Conservation (phyloP, 2,888 invertebrate species). For the Dryocosmus kuriphilus region DNA sequence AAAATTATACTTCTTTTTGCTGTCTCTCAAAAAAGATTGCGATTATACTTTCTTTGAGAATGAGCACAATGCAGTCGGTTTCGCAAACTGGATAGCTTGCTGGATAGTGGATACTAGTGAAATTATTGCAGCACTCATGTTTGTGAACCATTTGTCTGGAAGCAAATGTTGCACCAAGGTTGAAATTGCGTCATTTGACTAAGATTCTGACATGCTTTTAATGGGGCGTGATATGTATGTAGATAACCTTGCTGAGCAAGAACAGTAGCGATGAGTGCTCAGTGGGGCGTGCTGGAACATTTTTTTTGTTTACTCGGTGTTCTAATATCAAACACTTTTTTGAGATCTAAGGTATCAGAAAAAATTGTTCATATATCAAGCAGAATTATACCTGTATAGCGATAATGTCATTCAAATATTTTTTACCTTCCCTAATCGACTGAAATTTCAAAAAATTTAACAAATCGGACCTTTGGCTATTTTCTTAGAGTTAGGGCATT, state of each 20-base stretch:
- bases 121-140: background rate
- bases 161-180: background rate
- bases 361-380: no score
- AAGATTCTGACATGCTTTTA: conserved; percentile 21
- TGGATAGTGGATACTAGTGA: background rate
- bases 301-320: no score
- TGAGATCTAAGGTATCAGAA: no score
- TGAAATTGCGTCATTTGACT: conserved; percentile 4
- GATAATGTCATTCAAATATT: no score
- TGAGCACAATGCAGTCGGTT: conserved; percentile 21
- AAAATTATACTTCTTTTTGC: conserved; percentile 23
- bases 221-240: conserved; percentile 9
- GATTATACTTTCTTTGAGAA: background rate
- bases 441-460: no score
- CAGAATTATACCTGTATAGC: no score
- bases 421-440: no score
- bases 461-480: no score
- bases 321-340: no score
- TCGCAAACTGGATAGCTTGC: background rate
- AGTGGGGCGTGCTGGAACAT: no score
- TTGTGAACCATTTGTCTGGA: background rate
- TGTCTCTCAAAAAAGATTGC: conserved; percentile 18
- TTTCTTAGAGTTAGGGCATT: no score
- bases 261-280: conserved; percentile 27
- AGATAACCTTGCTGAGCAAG: conserved; percentile 13